Conservation (phyloP, 2,797 vertebrate genomes). For the Sebastes glaucus region DNA sequence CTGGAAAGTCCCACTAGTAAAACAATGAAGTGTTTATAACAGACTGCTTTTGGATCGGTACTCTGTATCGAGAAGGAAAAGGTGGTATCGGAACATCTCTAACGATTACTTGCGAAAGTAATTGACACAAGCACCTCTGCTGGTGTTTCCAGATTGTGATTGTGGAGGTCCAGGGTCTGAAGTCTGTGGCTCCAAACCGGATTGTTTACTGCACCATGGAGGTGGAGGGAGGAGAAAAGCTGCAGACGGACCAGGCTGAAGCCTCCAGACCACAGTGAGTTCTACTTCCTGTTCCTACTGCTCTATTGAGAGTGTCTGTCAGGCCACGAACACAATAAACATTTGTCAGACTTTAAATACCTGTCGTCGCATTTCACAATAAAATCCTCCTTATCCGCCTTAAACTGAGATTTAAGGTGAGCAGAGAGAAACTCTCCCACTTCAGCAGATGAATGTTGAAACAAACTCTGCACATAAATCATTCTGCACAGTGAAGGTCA, state of each 20-base stretch:
- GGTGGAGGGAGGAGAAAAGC: slow-evolving; percentile 96
- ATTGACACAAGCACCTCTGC: no score
- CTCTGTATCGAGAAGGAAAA: no score
- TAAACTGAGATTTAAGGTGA: background rate
- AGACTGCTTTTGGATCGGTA: no score
- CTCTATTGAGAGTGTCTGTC: background rate
- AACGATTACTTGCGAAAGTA: no score
- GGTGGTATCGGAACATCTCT: no score
- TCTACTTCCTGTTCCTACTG: background rate
- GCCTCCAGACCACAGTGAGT: slow-evolving; percentile 98
- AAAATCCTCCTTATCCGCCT: background rate
- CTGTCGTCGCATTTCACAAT: background rate
- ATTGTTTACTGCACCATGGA: slow-evolving; percentile 99
- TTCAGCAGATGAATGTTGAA: background rate
- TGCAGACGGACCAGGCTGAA: slow-evolving; percentile 97
- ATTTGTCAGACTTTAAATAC: background rate
- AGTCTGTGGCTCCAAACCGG: slow-evolving; percentile 94
- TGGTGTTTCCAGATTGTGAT: slow-evolving; percentile 91
- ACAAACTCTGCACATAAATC: background rate
- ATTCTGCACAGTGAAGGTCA: background rate
- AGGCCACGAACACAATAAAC: background rate
- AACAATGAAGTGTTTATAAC: no score
- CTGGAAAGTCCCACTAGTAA: no score
- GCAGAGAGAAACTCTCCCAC: background rate
- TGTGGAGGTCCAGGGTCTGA: slow-evolving; percentile 96